Evolutionary conservation across 2,113 vertebrate species (phyloP).

Genomic region (Podocnemis expansa): DNA sequence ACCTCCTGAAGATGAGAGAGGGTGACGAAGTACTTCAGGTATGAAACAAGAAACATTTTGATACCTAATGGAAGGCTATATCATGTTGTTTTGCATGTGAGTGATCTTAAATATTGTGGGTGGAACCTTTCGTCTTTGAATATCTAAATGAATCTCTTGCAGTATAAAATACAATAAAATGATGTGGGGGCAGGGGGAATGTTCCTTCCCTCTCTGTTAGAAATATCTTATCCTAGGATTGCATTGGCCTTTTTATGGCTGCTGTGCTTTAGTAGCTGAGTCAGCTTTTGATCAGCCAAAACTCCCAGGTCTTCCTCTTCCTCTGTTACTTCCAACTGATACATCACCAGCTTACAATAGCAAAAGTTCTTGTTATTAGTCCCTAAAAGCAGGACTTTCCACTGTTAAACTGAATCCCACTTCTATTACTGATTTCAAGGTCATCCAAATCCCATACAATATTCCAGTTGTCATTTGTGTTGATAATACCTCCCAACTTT

Average conservation of each 20-base stretch:
- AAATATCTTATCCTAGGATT: background rate
- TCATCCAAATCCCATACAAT: background rate
- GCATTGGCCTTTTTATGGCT: background rate
- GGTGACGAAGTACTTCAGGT: conserved; percentile 93
- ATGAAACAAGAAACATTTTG: background rate
- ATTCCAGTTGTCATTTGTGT: background rate
- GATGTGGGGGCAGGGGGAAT: background rate
- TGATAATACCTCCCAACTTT: background rate
- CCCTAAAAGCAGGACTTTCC: background rate
- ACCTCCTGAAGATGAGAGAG: conserved; percentile 89
- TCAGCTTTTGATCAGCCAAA: background rate
- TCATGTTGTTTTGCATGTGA: rapidly evolving
- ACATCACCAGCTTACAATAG: background rate
- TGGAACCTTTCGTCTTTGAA: background rate
- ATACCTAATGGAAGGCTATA: background rate
- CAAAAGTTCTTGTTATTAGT: background rate
- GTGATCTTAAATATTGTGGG: background rate
- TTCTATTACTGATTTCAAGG: background rate
- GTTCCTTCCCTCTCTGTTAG: background rate
- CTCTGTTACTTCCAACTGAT: background rate
- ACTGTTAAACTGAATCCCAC: background rate
- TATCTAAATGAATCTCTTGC: background rate
- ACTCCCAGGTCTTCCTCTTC: background rate
- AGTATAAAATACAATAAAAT: background rate
- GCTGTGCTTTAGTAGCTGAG: background rate